Evolutionary conservation across 2,113 vertebrate species (phyloP), one percentile per base, ranked within the genome.

Genomic region (Gadus macrocephalus): DNA sequence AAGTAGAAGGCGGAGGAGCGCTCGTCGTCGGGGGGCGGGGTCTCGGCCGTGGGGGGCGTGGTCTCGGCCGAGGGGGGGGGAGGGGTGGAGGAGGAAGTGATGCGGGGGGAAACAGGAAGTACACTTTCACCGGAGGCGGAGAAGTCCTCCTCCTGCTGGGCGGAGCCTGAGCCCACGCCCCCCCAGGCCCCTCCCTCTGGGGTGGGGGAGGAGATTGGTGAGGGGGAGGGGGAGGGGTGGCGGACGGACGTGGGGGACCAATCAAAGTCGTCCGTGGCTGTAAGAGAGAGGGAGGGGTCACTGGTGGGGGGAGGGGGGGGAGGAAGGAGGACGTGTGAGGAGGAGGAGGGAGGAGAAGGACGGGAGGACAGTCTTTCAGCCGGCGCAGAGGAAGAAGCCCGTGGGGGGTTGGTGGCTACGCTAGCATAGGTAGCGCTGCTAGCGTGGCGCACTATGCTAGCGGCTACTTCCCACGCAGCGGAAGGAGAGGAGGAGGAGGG

Each of bases 121-220:
- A 4, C 17, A 83, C 76, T 87, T 56, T 88, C 83, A 66, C 88
- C 87, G 14, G 91, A 92, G 71, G 84, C 86, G 15, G 90, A 85
- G 64, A 81, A 89, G 73, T 91, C 94, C 82, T 83, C 3, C 63
- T 90, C 89, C 80, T 94, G 94, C 81, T 90, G 89, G 67, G 84
- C 88, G 22, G 94, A 96, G 17, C 94, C 92, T 12, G 96, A 95
- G 76, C 94, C 94, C 76, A 77, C 69, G 68, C 74, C 82, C 74
- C 85, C 84, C 85, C 70, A 79, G 89, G 74, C 62, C 91, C 87
- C 60, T 78, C 90, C 76, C 92, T 86, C 17, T 79, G 64, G 35
- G 77, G 61, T 28, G n/a, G 69, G 78, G 16, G 67, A 71, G 60
- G 76, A 70, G n/a, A 74, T 68, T 42, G 76, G 42, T 4, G 75